Evolutionary conservation across 2,888 invertebrate genomes (phyloP).

Genomic region (Eudasyphora cyanicolor): DNA sequence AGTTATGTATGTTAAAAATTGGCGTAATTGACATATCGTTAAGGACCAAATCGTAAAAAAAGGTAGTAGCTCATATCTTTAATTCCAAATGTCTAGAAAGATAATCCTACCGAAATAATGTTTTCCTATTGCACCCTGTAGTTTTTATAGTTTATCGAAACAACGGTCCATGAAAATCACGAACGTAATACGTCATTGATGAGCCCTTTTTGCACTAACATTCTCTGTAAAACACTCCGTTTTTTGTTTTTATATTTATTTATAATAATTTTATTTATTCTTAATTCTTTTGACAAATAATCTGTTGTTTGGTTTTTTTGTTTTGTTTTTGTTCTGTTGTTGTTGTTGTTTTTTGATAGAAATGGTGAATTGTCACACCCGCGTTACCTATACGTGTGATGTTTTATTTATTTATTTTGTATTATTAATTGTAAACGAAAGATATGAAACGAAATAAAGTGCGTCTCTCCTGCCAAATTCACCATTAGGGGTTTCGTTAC

Average conservation of each 20-base stretch:
- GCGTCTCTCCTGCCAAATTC: slow-evolving; percentile 10
- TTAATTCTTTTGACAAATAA: slow-evolving; percentile 34
- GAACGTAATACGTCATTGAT: no score
- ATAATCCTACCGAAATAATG: no score
- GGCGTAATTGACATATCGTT: no score
- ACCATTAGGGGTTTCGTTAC: slow-evolving; percentile 32
- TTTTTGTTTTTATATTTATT: slow-evolving; percentile 28
- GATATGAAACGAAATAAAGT: slow-evolving; percentile 11
- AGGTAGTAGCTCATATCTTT: no score
- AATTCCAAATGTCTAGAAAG: no score
- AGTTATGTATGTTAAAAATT: no score
- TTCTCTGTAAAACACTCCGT: not conserved
- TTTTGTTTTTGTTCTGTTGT: not conserved
- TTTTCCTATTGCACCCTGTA: no score
- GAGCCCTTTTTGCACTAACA: no score
- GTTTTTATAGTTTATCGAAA: no score
- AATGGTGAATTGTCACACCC: slow-evolving; percentile 36
- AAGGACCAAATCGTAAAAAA: no score
- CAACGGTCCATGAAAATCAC: no score
- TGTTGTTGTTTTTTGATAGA: slow-evolving; percentile 30
- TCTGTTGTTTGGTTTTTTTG: slow-evolving; percentile 1
- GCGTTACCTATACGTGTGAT: slow-evolving; percentile 30
- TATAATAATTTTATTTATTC: slow-evolving; percentile 39
- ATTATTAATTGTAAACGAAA: slow-evolving; percentile 22
- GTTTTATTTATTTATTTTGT: not conserved